These are phyloP conservation scores for Temnothorax nylanderi DNA, from an alignment of 1,140 invertebrate genomes.

Conservation along the genomic window DNA sequence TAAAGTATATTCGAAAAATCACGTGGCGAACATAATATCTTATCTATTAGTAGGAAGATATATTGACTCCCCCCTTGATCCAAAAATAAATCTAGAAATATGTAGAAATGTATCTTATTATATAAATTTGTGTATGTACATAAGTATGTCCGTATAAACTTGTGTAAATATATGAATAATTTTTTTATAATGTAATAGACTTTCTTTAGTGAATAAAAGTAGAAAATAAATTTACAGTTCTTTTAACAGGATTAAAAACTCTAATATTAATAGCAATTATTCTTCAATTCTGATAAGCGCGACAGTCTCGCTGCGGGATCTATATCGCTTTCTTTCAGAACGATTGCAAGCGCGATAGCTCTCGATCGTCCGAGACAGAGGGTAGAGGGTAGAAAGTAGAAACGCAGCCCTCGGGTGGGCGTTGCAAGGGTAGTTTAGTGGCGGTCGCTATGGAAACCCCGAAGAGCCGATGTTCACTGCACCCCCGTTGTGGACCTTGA, in stretches of 20 bases:
- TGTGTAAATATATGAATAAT: neutral
- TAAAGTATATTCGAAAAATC: slow-evolving; percentile 12
- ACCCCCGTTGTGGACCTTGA: slow-evolving; percentile 84
- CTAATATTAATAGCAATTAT: neutral
- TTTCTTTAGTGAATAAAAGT: slow-evolving; percentile 3
- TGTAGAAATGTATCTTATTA: neutral
- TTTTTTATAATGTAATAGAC: neutral
- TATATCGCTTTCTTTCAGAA: slow-evolving; percentile 57
- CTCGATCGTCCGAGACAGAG: slow-evolving; percentile 72
- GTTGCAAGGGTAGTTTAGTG: slow-evolving; percentile 85
- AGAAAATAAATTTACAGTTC: neutral
- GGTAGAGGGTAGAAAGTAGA: slow-evolving; percentile 76
- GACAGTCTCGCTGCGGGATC: neutral
- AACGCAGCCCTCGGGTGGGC: slow-evolving; percentile 78
- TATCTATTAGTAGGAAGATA: neutral
- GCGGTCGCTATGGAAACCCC: slow-evolving; percentile 85
- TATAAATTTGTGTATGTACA: neutral
- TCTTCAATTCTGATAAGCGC: neutral
- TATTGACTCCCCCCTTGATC: neutral
- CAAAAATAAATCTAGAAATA: slow-evolving; percentile 1
- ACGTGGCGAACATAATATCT: neutral
- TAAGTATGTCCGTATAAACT: neutral
- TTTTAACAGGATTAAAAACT: neutral
- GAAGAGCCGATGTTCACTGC: slow-evolving; percentile 82
- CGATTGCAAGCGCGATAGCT: slow-evolving; percentile 59